These are phyloP conservation scores for Acanthosepion esculentum DNA, from an alignment of 2,888 invertebrate species.

Conservation along the genomic window DNA sequence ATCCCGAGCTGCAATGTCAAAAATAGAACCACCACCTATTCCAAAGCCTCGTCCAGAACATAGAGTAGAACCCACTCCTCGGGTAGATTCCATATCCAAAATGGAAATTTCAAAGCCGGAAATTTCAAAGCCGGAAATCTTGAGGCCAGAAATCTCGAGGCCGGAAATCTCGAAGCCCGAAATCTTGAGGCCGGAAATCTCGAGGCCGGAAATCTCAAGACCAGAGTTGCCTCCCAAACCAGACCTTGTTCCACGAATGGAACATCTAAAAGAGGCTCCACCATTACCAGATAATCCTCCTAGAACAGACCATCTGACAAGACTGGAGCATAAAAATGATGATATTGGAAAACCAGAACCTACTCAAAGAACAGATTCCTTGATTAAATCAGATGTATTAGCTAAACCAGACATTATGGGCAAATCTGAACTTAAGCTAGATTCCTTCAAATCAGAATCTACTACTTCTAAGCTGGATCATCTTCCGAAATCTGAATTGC, in stretches of 20 bases:
- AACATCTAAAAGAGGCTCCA: slow-evolving; percentile 44
- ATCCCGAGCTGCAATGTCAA: slow-evolving; percentile 59
- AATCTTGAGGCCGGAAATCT: not conserved
- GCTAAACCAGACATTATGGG: slow-evolving; percentile 34
- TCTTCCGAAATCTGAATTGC: slow-evolving; percentile 41
- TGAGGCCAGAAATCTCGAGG: no score
- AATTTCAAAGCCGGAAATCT: no score
- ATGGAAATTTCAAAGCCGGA: not conserved
- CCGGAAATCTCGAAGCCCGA: not conserved
- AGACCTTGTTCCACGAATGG: slow-evolving; percentile 39
- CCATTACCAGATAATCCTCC: slow-evolving; percentile 36
- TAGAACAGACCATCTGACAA: slow-evolving; percentile 43
- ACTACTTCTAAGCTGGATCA: slow-evolving; percentile 6
- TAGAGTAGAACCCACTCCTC: slow-evolving; percentile 66
- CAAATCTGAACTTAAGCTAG: slow-evolving; percentile 33
- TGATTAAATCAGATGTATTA: not conserved
- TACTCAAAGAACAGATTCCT: not conserved
- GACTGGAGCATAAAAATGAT: not conserved
- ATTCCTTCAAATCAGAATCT: not conserved
- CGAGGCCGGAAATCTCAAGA: not conserved
- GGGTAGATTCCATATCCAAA: slow-evolving; percentile 53
- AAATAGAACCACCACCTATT: slow-evolving; percentile 54
- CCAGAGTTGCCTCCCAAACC: slow-evolving; percentile 44
- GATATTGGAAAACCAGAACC: slow-evolving; percentile 25
- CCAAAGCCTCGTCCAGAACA: slow-evolving; percentile 63